Conservation (phyloP, 92 coral and sea anemone species). For the Umimayanthus chanpuru region DNA sequence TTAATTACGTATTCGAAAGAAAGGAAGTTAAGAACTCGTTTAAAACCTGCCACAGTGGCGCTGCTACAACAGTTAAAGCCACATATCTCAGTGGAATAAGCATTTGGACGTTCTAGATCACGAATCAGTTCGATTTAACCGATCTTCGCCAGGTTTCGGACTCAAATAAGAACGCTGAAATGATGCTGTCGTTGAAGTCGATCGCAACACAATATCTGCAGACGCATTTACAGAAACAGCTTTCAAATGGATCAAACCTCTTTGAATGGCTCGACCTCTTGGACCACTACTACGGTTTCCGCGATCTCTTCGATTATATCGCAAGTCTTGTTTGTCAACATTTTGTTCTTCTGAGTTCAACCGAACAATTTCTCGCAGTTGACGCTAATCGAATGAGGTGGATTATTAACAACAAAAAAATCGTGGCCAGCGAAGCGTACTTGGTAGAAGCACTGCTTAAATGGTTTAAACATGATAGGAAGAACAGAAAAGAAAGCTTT, state of each 20-base stretch:
- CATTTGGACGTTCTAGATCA: not conserved
- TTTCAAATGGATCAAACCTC: constrained; percentile 5
- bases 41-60: no score
- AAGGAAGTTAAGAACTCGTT: no score
- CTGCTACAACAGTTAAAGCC: no score
- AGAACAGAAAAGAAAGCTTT: not conserved
- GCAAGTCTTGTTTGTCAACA: constrained; percentile 23
- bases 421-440: constrained; percentile 13
- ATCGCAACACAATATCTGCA: not conserved
- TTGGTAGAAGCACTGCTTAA: constrained; percentile 5
- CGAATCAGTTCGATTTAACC: not conserved
- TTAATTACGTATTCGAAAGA: no score
- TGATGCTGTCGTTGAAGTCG: not conserved
- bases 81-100: not conserved
- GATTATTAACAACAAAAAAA: constrained; percentile 3
- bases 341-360: constrained; percentile 20
- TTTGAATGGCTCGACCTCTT: constrained; percentile 13
- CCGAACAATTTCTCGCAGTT: constrained; percentile 9
- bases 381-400: constrained; percentile 25
- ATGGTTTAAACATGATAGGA: constrained; percentile 12
- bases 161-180: not conserved
- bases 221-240: not conserved
- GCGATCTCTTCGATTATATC: not conserved
- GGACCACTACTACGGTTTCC: constrained; percentile 1
- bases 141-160: not conserved